These are phyloP conservation scores for Oegoconia quadripuncta DNA, from an alignment of 2,888 invertebrate species.

Conservation along the genomic window DNA sequence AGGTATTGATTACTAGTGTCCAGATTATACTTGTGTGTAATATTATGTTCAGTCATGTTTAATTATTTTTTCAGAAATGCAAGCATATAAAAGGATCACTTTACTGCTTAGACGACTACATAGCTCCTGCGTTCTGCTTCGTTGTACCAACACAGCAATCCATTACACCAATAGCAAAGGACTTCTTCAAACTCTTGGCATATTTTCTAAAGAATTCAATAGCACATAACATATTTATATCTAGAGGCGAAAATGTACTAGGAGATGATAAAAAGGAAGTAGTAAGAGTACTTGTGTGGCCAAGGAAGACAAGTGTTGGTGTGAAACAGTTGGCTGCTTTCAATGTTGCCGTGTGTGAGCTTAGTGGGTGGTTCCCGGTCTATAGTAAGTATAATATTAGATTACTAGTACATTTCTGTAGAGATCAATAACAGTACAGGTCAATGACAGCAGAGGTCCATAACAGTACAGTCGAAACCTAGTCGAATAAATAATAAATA, in stretches of 20 bases:
- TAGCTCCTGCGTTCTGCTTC: slow-evolving; percentile 85
- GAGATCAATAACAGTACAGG: no score
- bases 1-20: no score
- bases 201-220: slow-evolving; percentile 81
- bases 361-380: slow-evolving; percentile 87
- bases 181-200: slow-evolving; percentile 70
- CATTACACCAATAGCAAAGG: slow-evolving; percentile 38
- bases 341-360: slow-evolving; percentile 86
- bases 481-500: no score
- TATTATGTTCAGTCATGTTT: no score
- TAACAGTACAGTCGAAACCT: no score
- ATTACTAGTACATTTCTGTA: no score
- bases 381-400: slow-evolving; percentile 72
- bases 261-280: slow-evolving; percentile 39
- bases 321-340: slow-evolving; percentile 79
- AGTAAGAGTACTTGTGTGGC: slow-evolving; percentile 83
- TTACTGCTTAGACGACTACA: slow-evolving; percentile 73
- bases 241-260: slow-evolving; percentile 64
- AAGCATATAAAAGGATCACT: slow-evolving; percentile 71
- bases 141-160: slow-evolving; percentile 59
- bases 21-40: no score
- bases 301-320: slow-evolving; percentile 76
- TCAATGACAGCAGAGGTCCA: no score
- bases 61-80: slow-evolving; percentile 70
- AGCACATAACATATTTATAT: slow-evolving; percentile 88